These are phyloP conservation scores for Pseudois nayaur DNA, from an alignment of 2,113 vertebrate genomes.

Conservation along the genomic window DNA sequence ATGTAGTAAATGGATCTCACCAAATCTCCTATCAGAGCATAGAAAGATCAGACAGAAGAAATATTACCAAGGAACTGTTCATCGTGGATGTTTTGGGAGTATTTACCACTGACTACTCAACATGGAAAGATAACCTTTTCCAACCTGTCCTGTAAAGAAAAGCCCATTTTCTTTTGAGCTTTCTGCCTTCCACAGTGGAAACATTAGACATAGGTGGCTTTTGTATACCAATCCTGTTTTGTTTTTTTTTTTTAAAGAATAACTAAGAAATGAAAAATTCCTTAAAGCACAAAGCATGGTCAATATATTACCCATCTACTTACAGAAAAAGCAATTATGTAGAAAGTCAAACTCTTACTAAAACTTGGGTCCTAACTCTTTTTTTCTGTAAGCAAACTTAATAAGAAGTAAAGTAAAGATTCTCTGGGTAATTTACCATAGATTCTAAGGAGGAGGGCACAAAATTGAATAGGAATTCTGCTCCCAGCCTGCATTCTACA, in stretches of 20 bases:
- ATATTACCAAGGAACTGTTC: neutral
- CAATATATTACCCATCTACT: slow-evolving; percentile 20
- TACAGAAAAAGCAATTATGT: slow-evolving; percentile 22
- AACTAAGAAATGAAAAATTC: slow-evolving; percentile 38
- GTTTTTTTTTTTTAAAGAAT: slow-evolving; percentile 33
- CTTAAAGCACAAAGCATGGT: neutral
- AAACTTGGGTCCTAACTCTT: neutral
- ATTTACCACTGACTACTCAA: neutral
- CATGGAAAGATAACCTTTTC: neutral
- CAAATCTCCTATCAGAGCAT: neutral
- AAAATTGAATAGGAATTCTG: neutral
- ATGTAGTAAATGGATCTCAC: neutral
- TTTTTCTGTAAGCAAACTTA: neutral
- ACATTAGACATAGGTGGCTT: neutral
- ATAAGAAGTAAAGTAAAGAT: neutral
- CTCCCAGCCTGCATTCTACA: neutral
- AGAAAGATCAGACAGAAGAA: neutral
- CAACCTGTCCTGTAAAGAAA: neutral
- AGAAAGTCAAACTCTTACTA: slow-evolving; percentile 6
- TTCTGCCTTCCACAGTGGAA: neutral
- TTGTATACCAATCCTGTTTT: neutral
- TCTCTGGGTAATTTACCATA: neutral
- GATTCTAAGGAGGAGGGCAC: neutral
- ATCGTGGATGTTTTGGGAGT: neutral
- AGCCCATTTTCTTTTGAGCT: neutral